Evolutionary conservation across 2,888 invertebrate genomes (phyloP).

Genomic region (Nezara viridula): DNA sequence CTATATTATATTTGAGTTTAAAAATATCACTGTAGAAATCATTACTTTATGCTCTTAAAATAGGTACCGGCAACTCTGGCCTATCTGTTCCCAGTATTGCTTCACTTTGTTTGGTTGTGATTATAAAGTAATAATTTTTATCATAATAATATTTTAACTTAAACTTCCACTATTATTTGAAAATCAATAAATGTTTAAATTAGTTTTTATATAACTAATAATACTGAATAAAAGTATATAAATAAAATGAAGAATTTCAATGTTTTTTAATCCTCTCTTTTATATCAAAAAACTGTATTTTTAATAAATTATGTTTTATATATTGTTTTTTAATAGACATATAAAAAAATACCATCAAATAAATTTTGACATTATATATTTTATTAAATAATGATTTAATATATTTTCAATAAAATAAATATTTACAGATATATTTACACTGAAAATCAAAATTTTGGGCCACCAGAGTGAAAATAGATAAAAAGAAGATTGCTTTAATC

Average conservation of each 20-base stretch:
- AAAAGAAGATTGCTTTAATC: neutral
- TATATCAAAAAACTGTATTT: neutral
- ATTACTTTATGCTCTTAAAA: neutral
- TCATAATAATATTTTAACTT: neutral
- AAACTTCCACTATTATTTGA: neutral
- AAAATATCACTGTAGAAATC: neutral
- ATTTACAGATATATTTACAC: slow-evolving; percentile 33
- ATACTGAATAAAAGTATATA: neutral
- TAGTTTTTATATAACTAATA: slow-evolving; percentile 23
- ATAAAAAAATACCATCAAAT: neutral
- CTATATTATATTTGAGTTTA: neutral
- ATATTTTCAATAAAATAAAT: neutral
- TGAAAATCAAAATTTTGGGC: neutral
- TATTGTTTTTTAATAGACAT: neutral
- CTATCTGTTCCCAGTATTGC: neutral
- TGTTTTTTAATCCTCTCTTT: neutral
- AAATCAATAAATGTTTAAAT: neutral
- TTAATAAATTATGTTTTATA: neutral
- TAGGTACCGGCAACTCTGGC: neutral
- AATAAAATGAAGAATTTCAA: neutral
- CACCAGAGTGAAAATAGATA: neutral
- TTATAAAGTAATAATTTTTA: neutral
- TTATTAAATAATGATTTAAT: neutral
- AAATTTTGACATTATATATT: neutral
- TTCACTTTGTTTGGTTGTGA: neutral